phyloP scores from a whole-genome alignment of 2,888 invertebrate genomes.

The Ichneumoninae sp. region DNA sequence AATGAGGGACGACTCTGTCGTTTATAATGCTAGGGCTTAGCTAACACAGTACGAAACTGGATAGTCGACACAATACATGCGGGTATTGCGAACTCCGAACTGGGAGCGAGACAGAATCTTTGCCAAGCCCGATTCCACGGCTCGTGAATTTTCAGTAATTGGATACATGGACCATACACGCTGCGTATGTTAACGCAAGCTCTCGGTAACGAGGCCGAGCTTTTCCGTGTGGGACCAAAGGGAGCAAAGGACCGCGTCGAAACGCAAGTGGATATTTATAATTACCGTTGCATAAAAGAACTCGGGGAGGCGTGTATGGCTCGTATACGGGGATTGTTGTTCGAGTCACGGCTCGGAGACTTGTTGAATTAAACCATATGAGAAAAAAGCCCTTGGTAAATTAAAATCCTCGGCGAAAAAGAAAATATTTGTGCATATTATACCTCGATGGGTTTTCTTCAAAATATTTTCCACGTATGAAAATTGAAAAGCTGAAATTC shows the following conservation, averaged over 20 bases:
- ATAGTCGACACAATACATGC: constrained; percentile 44
- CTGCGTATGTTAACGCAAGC: constrained; percentile 24
- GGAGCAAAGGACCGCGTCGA: not conserved
- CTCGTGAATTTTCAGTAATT: constrained; percentile 57
- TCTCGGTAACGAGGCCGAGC: constrained; percentile 39
- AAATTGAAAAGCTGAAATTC: not conserved
- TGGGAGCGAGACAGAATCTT: constrained; percentile 52
- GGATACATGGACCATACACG: constrained; percentile 41
- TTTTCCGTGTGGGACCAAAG: not conserved
- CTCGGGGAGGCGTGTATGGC: not conserved
- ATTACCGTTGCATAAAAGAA: constrained; percentile 37
- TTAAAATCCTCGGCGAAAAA: not conserved
- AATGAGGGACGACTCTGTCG: constrained; percentile 50
- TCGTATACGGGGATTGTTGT: not conserved
- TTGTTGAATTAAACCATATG: not conserved
- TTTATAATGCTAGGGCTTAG: constrained; percentile 53
- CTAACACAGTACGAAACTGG: constrained; percentile 54
- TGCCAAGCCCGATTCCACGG: constrained; percentile 52
- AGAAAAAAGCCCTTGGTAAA: not conserved
- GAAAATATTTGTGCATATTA: too few species aligned
- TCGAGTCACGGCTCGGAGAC: not conserved
- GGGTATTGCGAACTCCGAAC: not conserved
- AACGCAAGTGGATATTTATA: constrained; percentile 39
- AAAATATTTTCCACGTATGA: not conserved
- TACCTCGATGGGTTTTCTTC: too few species aligned